Evolutionary conservation across 2,888 invertebrate species (phyloP).

Genomic region (Globia sparganii): DNA sequence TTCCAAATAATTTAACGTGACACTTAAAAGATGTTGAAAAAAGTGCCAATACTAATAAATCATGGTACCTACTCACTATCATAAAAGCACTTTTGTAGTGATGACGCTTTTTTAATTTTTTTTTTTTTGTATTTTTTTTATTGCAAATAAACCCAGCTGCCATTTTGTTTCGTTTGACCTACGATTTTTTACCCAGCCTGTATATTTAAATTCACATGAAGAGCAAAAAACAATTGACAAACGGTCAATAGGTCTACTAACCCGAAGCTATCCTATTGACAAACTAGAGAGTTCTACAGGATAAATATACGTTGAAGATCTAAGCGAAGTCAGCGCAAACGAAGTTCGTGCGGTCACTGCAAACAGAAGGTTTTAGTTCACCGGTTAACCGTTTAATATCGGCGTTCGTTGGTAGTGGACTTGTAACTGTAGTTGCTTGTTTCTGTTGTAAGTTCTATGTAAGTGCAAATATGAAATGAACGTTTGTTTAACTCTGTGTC

Average conservation of each 20-base stretch:
- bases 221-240: constrained; percentile 12
- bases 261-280: constrained; percentile 7
- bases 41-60: no score
- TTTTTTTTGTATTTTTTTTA: no score
- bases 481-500: background rate
- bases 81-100: no score
- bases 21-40: no score
- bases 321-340: constrained; percentile 29
- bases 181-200: no score
- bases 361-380: constrained; percentile 38
- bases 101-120: no score
- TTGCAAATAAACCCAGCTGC: no score
- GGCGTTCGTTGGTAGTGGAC: no score
- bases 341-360: constrained; percentile 45
- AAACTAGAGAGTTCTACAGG: constrained; percentile 44
- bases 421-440: no score
- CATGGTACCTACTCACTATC: no score
- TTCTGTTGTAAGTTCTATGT: background rate
- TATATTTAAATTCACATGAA: background rate
- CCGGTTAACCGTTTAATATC: constrained; percentile 42
- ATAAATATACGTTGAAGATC: constrained; percentile 54
- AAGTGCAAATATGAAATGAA: background rate
- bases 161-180: no score
- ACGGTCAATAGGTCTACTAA: constrained; percentile 6
- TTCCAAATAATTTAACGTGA: no score